A percentile compares a stretch with the other conserved stretches of the same genome.
Evolutionary conservation across 2,888 invertebrate species (phyloP).

Genomic region (Epistrophella euchroma): DNA sequence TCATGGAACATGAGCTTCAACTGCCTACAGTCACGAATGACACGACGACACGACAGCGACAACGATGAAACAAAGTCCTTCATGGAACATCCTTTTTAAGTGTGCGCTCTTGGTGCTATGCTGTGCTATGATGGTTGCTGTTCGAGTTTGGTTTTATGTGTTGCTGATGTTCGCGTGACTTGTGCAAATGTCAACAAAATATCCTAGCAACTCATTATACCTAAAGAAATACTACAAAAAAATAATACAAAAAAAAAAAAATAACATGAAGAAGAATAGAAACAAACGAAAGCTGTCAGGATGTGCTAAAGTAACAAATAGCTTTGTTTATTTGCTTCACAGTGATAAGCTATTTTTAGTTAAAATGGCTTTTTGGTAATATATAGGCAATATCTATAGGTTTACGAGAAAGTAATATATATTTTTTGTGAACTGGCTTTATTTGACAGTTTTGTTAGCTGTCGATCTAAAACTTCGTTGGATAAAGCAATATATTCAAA

Average conservation of each 20-base stretch:
- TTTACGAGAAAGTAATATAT: background rate
- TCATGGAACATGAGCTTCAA: slow-evolving; percentile 73
- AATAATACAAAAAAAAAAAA: slow-evolving; percentile 6
- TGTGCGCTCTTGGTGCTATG: slow-evolving; percentile 14
- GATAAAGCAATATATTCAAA: slow-evolving; percentile 2
- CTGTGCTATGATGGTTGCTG: background rate
- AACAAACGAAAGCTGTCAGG: slow-evolving; percentile 37
- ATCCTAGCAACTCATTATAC: slow-evolving; percentile 71
- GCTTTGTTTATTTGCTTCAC: slow-evolving; percentile 50
- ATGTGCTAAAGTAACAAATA: slow-evolving; percentile 72
- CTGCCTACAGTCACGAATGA: slow-evolving; percentile 56
- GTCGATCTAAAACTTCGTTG: background rate
- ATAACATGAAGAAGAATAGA: background rate
- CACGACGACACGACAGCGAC: slow-evolving; percentile 22
- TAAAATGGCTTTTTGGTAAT: slow-evolving; percentile 24
- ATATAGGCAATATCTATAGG: background rate
- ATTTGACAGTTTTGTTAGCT: slow-evolving; percentile 7
- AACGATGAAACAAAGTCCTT: slow-evolving; percentile 31
- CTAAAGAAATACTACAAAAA: slow-evolving; percentile 28
- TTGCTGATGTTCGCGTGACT: slow-evolving; percentile 62
- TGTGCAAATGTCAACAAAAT: slow-evolving; percentile 74
- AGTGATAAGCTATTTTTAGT: slow-evolving; percentile 47
- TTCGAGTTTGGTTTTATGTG: background rate
- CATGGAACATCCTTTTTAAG: slow-evolving; percentile 67
- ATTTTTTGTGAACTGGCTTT: slow-evolving; percentile 9